Evolutionary conservation across 1,140 invertebrate genomes (phyloP).

Genomic region (Orchestia grillus): DNA sequence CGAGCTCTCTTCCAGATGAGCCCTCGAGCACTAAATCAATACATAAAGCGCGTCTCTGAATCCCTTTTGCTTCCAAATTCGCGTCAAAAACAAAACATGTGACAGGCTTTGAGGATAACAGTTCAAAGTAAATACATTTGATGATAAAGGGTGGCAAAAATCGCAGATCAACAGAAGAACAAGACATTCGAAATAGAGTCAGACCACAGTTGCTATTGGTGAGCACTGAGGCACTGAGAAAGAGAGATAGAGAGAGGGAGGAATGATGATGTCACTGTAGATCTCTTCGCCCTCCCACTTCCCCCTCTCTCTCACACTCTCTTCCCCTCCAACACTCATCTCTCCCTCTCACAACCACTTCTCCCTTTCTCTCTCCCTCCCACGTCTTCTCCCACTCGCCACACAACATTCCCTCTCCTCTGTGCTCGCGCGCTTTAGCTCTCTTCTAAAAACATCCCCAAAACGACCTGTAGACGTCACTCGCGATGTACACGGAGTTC

Average conservation of each 20-base stretch:
- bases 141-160: background rate
- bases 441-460: background rate
- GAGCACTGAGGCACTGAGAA: background rate
- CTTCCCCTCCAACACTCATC: background rate
- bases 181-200: slow-evolving; percentile 8
- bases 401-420: background rate
- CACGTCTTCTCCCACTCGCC: background rate
- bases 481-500: background rate
- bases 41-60: slow-evolving; percentile 7
- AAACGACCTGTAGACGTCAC: background rate
- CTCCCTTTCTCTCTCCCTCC: background rate
- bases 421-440: background rate
- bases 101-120: background rate
- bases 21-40: slow-evolving; percentile 41
- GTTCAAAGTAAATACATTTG: background rate
- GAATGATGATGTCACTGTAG: slow-evolving; percentile 21
- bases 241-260: slow-evolving; percentile 54
- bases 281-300: slow-evolving; percentile 44
- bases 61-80: slow-evolving; percentile 17
- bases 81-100: background rate
- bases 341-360: background rate
- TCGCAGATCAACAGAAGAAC: background rate
- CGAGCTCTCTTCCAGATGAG: slow-evolving; percentile 45
- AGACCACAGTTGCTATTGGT: slow-evolving; percentile 15
- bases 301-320: background rate